These are phyloP conservation scores for Perca fluviatilis DNA, from an alignment of 2,113 vertebrate species.

Conservation along the genomic window DNA sequence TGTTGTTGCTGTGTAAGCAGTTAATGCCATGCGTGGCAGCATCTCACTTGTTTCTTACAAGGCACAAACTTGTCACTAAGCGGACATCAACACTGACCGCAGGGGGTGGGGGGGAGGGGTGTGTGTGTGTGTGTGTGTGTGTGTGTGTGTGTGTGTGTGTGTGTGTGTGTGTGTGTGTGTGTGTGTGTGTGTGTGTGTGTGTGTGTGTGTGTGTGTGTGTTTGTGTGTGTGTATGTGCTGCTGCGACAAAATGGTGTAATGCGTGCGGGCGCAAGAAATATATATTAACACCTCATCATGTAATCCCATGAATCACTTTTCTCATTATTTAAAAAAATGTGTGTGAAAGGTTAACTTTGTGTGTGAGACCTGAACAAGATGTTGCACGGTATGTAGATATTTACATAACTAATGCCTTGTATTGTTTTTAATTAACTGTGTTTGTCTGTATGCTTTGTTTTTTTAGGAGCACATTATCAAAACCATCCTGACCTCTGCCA, in stretches of 20 bases:
- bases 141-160: neutral
- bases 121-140: slow-evolving; percentile 18
- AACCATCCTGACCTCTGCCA: slow-evolving; percentile 94
- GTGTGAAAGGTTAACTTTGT: neutral
- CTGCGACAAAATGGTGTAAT: no score
- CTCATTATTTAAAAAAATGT: neutral
- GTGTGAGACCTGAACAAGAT: neutral
- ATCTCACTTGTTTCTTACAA: slow-evolving; percentile 67
- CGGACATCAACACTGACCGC: slow-evolving; percentile 65
- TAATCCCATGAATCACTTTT: slow-evolving; percentile 12
- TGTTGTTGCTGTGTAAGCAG: slow-evolving; percentile 69
- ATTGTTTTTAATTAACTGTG: neutral
- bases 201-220: no score
- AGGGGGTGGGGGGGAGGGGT: slow-evolving; percentile 41
- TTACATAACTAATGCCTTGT: neutral
- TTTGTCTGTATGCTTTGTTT: slow-evolving; percentile 49
- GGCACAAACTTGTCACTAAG: slow-evolving; percentile 73
- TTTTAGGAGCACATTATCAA: slow-evolving; percentile 96
- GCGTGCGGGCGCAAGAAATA: neutral
- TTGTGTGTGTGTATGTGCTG: no score
- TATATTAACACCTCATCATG: neutral
- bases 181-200: neutral
- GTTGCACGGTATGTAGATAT: neutral
- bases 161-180: neutral
- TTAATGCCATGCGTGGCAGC: slow-evolving; percentile 80